Evolutionary conservation across 2,113 vertebrate species (phyloP).

Genomic region (Corythoichthys haematopterus): DNA sequence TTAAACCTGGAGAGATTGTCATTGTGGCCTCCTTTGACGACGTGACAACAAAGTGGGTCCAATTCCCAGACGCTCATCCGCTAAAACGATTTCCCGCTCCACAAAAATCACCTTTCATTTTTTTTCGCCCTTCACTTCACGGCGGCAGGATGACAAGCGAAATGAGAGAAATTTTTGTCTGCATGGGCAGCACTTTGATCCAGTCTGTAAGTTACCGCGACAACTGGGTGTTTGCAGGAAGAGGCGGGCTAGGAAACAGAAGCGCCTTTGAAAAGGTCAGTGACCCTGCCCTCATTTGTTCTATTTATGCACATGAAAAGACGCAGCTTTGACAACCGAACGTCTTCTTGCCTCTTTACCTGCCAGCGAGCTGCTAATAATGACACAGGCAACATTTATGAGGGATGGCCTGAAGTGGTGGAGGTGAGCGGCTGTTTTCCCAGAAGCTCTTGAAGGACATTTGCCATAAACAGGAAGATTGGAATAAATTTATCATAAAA

Average conservation of each 20-base stretch:
- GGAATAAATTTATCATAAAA: background rate
- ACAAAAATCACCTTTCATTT: slow-evolving; percentile 1
- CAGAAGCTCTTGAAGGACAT: background rate
- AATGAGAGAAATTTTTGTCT: slow-evolving; percentile 57
- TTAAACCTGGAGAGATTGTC: slow-evolving; percentile 67
- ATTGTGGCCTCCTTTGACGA: slow-evolving; percentile 81
- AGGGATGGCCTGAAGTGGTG: slow-evolving; percentile 78
- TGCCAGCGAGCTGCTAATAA: slow-evolving; percentile 71
- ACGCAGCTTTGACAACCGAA: background rate
- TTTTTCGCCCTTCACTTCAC: slow-evolving; percentile 1
- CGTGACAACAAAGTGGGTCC: slow-evolving; percentile 77
- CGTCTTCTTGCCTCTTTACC: slow-evolving; percentile 14
- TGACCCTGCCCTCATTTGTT: slow-evolving; percentile 17
- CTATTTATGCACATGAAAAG: slow-evolving; percentile 26
- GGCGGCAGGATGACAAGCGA: slow-evolving; percentile 76
- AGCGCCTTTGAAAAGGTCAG: slow-evolving; percentile 83
- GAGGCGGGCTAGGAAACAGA: slow-evolving; percentile 56
- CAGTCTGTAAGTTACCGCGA: slow-evolving; percentile 72
- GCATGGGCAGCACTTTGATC: slow-evolving; percentile 76
- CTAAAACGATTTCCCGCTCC: slow-evolving; percentile 6
- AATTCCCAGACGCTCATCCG: slow-evolving; percentile 6
- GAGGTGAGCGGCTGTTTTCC: slow-evolving; percentile 80
- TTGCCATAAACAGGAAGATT: slow-evolving; percentile 1
- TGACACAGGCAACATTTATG: slow-evolving; percentile 71
- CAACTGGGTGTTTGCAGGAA: slow-evolving; percentile 85